A percentile compares a stretch with the other conserved stretches of the same genome.
These are phyloP conservation scores for Scalopus aquaticus DNA, from an alignment of 2,113 vertebrate species.

Conservation along the genomic window DNA sequence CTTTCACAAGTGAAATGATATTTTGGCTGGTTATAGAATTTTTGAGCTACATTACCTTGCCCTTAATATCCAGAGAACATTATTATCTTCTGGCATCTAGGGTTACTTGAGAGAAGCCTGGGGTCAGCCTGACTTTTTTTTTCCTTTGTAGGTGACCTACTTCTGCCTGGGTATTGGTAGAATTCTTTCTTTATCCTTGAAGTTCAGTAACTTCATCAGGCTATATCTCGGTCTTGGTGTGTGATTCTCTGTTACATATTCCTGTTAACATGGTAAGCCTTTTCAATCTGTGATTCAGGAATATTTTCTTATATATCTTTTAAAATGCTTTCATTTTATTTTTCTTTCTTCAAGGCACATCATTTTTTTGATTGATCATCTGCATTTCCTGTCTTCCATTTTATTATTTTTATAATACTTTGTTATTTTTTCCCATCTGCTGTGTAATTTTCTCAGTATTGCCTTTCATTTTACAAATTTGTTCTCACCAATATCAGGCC, in stretches of 20 bases:
- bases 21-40: constrained; percentile 43
- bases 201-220: constrained; percentile 64
- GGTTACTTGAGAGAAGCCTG: constrained; percentile 41
- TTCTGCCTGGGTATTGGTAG: constrained; percentile 59
- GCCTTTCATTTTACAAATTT: constrained; percentile 29
- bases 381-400: constrained; percentile 3
- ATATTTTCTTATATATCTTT: constrained; percentile 33
- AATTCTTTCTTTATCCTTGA: constrained; percentile 65
- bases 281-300: constrained; percentile 14
- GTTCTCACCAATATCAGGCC: neutral
- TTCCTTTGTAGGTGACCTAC: constrained; percentile 61
- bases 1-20: constrained; percentile 36
- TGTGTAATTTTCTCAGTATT: constrained; percentile 15
- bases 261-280: constrained; percentile 40
- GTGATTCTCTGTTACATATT: constrained; percentile 60
- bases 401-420: constrained; percentile 36
- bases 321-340: constrained; percentile 32
- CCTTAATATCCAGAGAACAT: neutral
- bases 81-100: neutral
- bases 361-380: constrained; percentile 1
- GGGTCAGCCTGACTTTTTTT: constrained; percentile 53
- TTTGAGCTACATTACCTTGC: neutral
- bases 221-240: constrained; percentile 47
- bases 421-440: neutral
- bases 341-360: neutral